phyloP scores from a whole-genome alignment of 2,113 vertebrate species.

The Phyllopteryx taeniolatus region DNA sequence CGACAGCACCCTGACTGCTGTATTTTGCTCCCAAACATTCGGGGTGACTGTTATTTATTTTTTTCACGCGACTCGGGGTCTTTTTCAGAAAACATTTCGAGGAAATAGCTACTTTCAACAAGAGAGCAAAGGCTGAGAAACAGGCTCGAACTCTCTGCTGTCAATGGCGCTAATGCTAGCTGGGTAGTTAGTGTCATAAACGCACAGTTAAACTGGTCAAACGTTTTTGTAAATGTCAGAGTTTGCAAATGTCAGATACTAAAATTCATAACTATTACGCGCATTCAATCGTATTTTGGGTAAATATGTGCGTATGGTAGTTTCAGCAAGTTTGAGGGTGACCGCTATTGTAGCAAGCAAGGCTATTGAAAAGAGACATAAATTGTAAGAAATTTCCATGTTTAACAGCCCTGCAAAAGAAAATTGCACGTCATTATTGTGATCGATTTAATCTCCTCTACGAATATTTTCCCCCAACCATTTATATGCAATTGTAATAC shows the following conservation, averaged over 20 bases:
- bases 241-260: not conserved
- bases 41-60: not conserved
- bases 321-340: conserved; percentile 3
- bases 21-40: not conserved
- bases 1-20: conserved; percentile 1
- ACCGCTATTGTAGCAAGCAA: not conserved
- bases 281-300: not conserved
- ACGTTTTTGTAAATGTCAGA: too few relatives aligned
- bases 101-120: not conserved
- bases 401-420: not conserved
- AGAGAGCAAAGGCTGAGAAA: conserved; percentile 41
- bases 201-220: not conserved
- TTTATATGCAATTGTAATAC: not conserved
- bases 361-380: not conserved
- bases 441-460: not conserved
- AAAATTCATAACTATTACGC: not conserved
- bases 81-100: too few relatives aligned
- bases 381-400: not conserved
- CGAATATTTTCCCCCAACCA: not conserved
- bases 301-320: not conserved
- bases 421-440: not conserved
- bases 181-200: not conserved
- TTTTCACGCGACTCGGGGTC: not conserved
- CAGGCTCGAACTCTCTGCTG: not conserved
- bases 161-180: conserved; percentile 29